Conservation (phyloP, 1,140 invertebrate genomes). For the Daktulosphaira vitifoliae region DNA sequence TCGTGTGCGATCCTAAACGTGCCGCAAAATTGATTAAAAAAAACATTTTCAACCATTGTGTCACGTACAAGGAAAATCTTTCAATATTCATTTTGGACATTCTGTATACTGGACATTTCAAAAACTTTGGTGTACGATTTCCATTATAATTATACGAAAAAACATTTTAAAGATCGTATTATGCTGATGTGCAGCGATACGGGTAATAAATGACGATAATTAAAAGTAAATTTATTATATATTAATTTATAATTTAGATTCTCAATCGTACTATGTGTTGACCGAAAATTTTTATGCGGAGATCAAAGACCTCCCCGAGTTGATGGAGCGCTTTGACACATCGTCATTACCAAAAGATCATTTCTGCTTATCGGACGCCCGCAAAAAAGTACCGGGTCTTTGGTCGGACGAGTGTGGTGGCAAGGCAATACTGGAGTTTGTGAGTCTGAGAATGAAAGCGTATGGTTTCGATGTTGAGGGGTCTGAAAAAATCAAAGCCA, state of each 20-base stretch:
- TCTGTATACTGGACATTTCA: constrained; percentile 34
- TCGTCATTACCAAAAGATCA: not conserved
- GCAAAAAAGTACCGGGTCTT: no score
- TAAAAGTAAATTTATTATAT: not conserved
- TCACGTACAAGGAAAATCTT: constrained; percentile 35
- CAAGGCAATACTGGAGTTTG: not conserved
- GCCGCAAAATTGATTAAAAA: constrained; percentile 25
- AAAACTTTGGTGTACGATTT: constrained; percentile 37
- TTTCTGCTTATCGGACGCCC: not conserved
- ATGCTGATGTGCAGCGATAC: not conserved
- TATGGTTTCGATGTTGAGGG: not conserved
- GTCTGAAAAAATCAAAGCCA: not conserved
- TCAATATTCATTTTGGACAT: constrained; percentile 17
- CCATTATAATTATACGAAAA: constrained; percentile 32
- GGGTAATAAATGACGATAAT: not conserved
- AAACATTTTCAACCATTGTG: constrained; percentile 31
- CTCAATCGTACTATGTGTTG: not conserved
- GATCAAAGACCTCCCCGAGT: no score
- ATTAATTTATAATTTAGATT: not conserved
- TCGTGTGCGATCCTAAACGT: constrained; percentile 33
- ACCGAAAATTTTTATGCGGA: not conserved
- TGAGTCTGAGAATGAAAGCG: not conserved
- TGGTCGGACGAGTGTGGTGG: not conserved
- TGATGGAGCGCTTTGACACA: not conserved
- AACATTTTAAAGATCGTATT: constrained; percentile 7